A percentile compares a stretch with the other conserved stretches of the same genome.
phyloP scores from a whole-genome alignment of 2,888 invertebrate genomes.

The Anodontia alba region DNA sequence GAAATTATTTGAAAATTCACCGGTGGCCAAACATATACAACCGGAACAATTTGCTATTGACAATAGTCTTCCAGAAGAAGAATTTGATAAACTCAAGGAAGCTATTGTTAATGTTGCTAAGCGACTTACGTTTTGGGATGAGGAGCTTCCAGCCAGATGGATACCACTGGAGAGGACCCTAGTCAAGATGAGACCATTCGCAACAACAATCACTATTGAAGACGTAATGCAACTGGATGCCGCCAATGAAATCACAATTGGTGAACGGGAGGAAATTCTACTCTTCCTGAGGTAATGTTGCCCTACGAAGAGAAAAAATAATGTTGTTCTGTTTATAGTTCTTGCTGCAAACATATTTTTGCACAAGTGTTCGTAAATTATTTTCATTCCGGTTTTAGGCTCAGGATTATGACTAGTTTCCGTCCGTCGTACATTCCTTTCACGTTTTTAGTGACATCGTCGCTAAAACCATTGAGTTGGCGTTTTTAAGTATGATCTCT shows the following conservation, averaged over 20 bases:
- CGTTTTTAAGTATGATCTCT: too few relatives aligned
- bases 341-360: neutral
- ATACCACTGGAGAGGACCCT: constrained; percentile 34
- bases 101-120: constrained; percentile 58
- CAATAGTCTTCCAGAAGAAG: constrained; percentile 35
- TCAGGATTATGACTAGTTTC: too few relatives aligned
- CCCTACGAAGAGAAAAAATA: neutral
- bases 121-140: constrained; percentile 53
- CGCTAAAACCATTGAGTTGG: too few relatives aligned
- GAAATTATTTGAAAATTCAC: constrained; percentile 48
- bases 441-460: too few relatives aligned
- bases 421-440: too few relatives aligned
- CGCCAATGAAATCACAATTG: constrained; percentile 49
- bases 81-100: constrained; percentile 40
- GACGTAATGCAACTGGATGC: constrained; percentile 34
- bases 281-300: constrained; percentile 52
- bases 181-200: constrained; percentile 42
- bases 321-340: too few relatives aligned
- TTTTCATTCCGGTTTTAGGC: too few relatives aligned
- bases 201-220: constrained; percentile 38
- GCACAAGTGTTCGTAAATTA: too few relatives aligned
- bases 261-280: constrained; percentile 46
- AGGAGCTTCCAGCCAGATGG: constrained; percentile 51
- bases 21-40: constrained; percentile 49
- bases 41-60: constrained; percentile 59